These are phyloP conservation scores for Neoitamus cyanurus DNA, from an alignment of 2,888 invertebrate species.

Conservation along the genomic window DNA sequence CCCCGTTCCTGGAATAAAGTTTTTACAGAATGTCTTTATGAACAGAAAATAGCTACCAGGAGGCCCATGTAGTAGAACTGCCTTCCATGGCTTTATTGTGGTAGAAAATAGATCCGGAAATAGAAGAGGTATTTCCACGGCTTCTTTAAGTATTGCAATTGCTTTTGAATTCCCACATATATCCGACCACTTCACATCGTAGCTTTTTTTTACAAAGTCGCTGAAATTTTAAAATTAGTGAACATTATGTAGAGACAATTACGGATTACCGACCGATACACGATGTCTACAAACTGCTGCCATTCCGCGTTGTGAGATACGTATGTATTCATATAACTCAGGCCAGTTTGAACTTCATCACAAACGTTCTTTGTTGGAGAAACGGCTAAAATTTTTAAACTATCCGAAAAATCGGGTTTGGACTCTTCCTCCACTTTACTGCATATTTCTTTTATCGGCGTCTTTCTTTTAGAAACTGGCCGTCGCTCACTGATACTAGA, in stretches of 20 bases:
- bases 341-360: not conserved
- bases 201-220: constrained; percentile 69
- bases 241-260: not conserved
- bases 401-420: not conserved
- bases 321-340: not conserved
- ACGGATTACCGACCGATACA: constrained; percentile 65
- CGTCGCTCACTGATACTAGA: not conserved
- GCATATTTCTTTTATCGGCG: not conserved
- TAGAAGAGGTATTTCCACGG: constrained; percentile 82
- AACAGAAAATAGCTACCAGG: constrained; percentile 61
- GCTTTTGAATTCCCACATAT: constrained; percentile 81
- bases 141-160: constrained; percentile 84
- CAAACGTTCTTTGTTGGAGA: not conserved
- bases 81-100: constrained; percentile 84
- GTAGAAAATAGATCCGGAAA: constrained; percentile 79
- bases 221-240: not conserved
- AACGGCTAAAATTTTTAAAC: not conserved
- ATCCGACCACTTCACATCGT: constrained; percentile 82
- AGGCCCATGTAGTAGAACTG: constrained; percentile 73
- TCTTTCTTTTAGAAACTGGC: not conserved
- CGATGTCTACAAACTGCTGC: constrained; percentile 73
- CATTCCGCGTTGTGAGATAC: constrained; percentile 67
- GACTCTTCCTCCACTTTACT: not conserved
- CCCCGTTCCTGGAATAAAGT: constrained; percentile 72
- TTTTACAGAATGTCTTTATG: not conserved